Percentiles rank a stretch among this genome's conserved stretches.
Evolutionary conservation across 2,888 invertebrate genomes (phyloP).

Genomic region (Congeria kusceri): DNA sequence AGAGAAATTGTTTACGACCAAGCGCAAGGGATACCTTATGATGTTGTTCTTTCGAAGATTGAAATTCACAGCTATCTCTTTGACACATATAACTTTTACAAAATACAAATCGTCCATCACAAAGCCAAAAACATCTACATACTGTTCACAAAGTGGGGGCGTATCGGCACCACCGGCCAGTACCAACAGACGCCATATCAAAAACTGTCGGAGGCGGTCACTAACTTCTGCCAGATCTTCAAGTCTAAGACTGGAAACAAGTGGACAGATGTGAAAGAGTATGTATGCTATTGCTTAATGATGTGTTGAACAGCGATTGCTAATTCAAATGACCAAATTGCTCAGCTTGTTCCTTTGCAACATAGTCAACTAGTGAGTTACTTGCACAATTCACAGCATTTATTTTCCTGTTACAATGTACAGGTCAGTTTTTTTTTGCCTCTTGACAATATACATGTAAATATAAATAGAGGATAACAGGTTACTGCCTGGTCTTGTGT

Average conservation of each 20-base stretch:
- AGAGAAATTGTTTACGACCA: conserved; percentile 85
- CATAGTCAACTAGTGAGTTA: no score
- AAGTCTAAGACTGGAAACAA: conserved; percentile 86
- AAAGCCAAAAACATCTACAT: conserved; percentile 86
- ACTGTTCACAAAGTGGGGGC: conserved; percentile 87
- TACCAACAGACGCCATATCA: conserved; percentile 86
- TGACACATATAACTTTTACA: conserved; percentile 87
- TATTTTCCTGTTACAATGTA: no score
- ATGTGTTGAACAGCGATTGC: no score
- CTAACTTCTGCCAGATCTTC: conserved; percentile 87
- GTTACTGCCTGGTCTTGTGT: no score
- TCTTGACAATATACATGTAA: no score
- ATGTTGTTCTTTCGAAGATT: conserved; percentile 86
- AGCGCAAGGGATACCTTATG: conserved; percentile 83
- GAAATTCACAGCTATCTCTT: conserved; percentile 85
- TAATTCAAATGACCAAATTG: no score
- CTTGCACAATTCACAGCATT: no score
- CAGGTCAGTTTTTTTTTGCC: no score
- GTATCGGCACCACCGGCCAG: conserved; percentile 86
- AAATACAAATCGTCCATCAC: conserved; percentile 86
- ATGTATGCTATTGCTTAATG: no score
- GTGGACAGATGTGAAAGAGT: conserved; percentile 85
- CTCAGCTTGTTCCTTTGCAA: no score
- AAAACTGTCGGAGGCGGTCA: conserved; percentile 85
- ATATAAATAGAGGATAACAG: no score